Base-by-base conservation (phyloP, 2,888 invertebrate genomes). In the Chrysopilus asiliformis region DNA sequence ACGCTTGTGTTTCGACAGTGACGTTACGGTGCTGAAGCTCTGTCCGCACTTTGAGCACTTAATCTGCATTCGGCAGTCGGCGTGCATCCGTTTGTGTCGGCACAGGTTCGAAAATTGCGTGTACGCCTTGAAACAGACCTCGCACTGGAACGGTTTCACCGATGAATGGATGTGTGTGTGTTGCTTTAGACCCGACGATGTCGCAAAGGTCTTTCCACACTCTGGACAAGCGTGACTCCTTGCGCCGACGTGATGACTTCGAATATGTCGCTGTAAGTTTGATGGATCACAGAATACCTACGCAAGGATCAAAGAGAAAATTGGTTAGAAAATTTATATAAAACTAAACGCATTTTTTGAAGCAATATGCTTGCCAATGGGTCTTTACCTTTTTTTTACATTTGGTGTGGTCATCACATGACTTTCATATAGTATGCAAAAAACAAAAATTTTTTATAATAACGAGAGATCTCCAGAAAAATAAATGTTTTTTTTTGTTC, bases 91-190 rank as follows among this genome's bases (percentile, higher is more conserved):
- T 58, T 91, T 94, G 68, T 98, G 98, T n/a, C 98, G 83, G 59
- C 98, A 98, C 55, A 99, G 72, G 64, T 98, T 99, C 25, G 95
- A 97, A 65, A 98, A 98, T 68, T 98, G 98, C 3, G 98, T 98
- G 68, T 98, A 98, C 8, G 93, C 82, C 76, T 98, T 98, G 58
- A 83, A 82, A 69, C 98, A 98, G 47, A 94, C 89, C 60, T 86
- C 86, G 66, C 91, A 93, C 72, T 82, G 83, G 68, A 95, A 97
- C 4, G 97, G 97, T 65, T 98, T 98, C 48, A 94, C 84, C 56
- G 89, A 90, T 55, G 90, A 90, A 71, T 98, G 97, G 53, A 98
- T 98, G 68, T 98, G 97, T 20, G 93, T 91, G 67, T 98, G 97
- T 64, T 98, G 98, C 65, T 98, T 98, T 37, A 98, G 74, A 25